Percentiles rank a stretch among this genome's conserved stretches.
Conservation (phyloP, 2,113 vertebrate genomes). For the Podiceps cristatus region DNA sequence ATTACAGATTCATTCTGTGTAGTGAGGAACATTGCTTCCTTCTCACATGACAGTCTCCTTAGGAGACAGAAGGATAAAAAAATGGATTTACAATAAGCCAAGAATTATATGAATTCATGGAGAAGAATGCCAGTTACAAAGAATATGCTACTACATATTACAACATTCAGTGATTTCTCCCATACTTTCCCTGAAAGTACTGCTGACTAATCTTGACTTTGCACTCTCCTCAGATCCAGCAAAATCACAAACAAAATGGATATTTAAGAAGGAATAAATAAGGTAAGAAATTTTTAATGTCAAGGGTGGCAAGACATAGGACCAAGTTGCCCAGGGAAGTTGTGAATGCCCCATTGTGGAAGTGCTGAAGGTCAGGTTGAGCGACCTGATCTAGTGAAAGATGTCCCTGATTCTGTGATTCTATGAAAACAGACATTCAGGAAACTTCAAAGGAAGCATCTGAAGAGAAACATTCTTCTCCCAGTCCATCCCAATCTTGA, state of each 20-base stretch:
- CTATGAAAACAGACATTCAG: background rate
- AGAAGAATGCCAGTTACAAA: background rate
- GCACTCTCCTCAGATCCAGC: background rate
- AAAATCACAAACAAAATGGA: background rate
- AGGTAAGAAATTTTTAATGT: background rate
- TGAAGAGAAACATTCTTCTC: background rate
- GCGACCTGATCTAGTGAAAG: background rate
- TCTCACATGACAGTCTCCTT: background rate
- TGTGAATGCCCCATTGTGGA: rapidly evolving
- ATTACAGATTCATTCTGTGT: background rate
- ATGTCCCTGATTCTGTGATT: background rate
- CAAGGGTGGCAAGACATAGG: background rate
- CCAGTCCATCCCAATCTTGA: background rate
- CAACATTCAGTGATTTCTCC: background rate
- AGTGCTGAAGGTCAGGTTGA: background rate
- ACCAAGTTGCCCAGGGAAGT: background rate
- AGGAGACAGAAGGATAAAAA: background rate
- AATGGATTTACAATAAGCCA: background rate
- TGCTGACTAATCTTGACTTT: background rate
- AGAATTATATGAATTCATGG: background rate
- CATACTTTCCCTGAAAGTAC: background rate
- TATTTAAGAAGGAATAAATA: no score
- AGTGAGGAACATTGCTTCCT: background rate
- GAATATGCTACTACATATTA: background rate
- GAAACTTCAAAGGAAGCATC: background rate